phyloP scores from a whole-genome alignment of 2,797 vertebrate genomes.

The Dryobates pubescens region DNA sequence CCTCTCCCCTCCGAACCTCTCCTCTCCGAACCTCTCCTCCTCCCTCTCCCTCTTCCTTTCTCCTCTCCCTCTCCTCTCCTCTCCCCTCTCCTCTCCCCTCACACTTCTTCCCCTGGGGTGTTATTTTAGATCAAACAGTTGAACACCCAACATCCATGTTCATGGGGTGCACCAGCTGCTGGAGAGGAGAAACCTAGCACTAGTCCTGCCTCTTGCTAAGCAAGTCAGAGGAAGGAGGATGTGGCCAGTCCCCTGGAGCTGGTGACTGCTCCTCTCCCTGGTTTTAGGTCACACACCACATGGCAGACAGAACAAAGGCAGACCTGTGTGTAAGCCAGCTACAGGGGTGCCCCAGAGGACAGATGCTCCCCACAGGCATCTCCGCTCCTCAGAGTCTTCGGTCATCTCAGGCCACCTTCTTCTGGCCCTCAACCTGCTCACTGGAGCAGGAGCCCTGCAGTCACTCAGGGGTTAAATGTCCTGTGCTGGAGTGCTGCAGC shows the following conservation, averaged over 20 bases:
- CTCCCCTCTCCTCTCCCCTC: no score
- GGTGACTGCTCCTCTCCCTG: not conserved
- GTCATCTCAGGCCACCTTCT: not conserved
- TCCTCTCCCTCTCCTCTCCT: no score
- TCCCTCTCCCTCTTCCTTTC: no score
- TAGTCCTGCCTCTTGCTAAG: not conserved
- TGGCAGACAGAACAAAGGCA: not conserved
- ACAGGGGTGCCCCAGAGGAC: accelerated
- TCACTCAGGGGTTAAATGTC: not conserved
- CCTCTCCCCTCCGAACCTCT: no score
- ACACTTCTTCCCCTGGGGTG: not conserved
- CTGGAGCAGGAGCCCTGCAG: accelerated
- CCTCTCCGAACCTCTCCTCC: no score
- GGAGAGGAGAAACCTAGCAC: not conserved
- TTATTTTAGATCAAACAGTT: accelerated
- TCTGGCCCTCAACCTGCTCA: not conserved
- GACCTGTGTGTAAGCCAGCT: not conserved
- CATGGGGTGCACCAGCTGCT: not conserved
- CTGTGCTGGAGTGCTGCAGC: not conserved
- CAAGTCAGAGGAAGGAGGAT: not conserved
- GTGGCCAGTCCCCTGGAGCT: not conserved
- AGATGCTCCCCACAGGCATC: not conserved
- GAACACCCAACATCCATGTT: accelerated
- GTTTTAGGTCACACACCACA: accelerated
- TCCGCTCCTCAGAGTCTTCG: not conserved